These are phyloP conservation scores for Melanotaenia boesemani DNA, from an alignment of 2,797 vertebrate species.

Conservation along the genomic window DNA sequence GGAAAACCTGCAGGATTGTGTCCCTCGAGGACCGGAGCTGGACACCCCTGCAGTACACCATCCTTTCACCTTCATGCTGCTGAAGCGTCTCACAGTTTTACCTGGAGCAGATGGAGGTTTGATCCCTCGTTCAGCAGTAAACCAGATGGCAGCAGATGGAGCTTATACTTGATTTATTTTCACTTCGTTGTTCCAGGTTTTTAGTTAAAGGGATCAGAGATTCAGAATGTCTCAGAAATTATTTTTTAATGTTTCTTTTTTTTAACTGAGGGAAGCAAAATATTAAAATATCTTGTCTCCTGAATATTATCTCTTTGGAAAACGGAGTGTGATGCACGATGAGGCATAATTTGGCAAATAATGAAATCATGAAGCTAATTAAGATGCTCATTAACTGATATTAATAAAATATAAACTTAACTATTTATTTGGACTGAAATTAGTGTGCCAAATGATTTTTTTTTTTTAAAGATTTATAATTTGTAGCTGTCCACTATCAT, in stretches of 20 bases:
- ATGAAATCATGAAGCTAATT: neutral
- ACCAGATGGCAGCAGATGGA: neutral
- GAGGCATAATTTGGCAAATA: neutral
- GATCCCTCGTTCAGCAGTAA: neutral
- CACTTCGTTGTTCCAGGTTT: neutral
- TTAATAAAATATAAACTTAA: neutral
- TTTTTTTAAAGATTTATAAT: neutral
- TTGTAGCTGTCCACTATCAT: neutral
- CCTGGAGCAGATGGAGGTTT: neutral
- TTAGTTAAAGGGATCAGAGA: neutral
- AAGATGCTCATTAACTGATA: neutral
- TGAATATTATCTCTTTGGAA: too few relatives aligned
- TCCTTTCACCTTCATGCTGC: neutral
- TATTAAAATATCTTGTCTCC: too few relatives aligned
- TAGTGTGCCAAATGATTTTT: neutral
- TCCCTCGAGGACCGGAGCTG: too few relatives aligned
- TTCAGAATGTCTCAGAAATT: neutral
- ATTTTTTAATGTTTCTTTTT: too few relatives aligned
- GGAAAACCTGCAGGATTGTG: too few relatives aligned
- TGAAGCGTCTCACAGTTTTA: neutral
- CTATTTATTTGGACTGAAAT: neutral
- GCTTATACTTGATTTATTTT: neutral
- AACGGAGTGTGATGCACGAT: neutral
- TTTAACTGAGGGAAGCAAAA: too few relatives aligned
- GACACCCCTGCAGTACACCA: too few relatives aligned